Percentiles rank a stretch among this genome's conserved stretches.
Evolutionary conservation across 2,113 vertebrate species (phyloP).

Genomic region (Chaenocephalus aceratus): DNA sequence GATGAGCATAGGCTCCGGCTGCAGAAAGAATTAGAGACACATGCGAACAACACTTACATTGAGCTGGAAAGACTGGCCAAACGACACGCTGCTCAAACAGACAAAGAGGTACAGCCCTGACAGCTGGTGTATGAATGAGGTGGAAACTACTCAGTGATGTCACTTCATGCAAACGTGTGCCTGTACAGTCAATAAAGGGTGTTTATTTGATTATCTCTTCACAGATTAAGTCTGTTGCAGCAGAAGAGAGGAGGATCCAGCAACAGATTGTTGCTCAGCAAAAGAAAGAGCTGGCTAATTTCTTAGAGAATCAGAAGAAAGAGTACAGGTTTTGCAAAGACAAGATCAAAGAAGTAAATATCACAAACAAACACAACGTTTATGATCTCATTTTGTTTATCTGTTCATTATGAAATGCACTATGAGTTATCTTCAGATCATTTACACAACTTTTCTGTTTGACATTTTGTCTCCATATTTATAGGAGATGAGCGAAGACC

Average conservation of each 20-base stretch:
- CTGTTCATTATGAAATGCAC: not conserved
- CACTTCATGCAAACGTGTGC: not conserved
- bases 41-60: conserved; percentile 98
- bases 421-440: not conserved
- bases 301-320: conserved; percentile 98
- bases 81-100: conserved; percentile 94
- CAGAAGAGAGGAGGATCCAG: conserved; percentile 98
- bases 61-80: conserved; percentile 99
- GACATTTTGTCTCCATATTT: not conserved
- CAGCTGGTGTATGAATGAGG: conserved; percentile 40
- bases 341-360: conserved; percentile 96
- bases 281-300: conserved; percentile 97
- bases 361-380: conserved; percentile 8
- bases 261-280: conserved; percentile 99
- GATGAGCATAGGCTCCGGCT: conserved; percentile 99
- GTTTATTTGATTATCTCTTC: conserved; percentile 34
- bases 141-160: conserved; percentile 8
- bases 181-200: not conserved
- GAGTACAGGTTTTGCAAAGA: conserved; percentile 99
- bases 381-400: not conserved
- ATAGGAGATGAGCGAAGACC: conserved; percentile 97
- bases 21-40: conserved; percentile 99
- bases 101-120: conserved; percentile 91
- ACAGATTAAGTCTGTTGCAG: conserved; percentile 93
- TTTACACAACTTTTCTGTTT: not conserved